These are phyloP conservation scores for Sesamia inferens DNA, from an alignment of 2,888 invertebrate genomes.

Conservation along the genomic window DNA sequence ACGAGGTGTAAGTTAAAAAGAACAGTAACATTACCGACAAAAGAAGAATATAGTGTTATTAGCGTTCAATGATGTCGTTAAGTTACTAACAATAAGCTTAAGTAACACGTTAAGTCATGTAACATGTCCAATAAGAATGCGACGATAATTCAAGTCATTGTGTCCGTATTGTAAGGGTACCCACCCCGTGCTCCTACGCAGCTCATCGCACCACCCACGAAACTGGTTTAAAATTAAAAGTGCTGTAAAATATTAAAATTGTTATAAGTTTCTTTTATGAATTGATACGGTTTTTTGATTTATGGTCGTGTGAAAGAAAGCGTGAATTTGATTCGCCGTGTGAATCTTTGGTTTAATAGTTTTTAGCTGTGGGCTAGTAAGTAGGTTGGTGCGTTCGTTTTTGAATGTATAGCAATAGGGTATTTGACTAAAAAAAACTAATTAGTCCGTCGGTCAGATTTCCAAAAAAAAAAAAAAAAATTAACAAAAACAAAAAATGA, in stretches of 20 bases:
- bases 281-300: conserved; percentile 34
- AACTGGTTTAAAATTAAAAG: conserved; percentile 57
- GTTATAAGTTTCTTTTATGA: conserved; percentile 17
- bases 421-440: no score
- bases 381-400: not conserved
- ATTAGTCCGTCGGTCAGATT: no score
- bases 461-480: no score
- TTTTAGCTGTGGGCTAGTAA: not conserved
- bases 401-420: not conserved
- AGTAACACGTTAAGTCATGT: conserved; percentile 72
- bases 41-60: conserved; percentile 61
- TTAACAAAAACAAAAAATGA: no score
- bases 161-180: conserved; percentile 60
- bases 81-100: conserved; percentile 68
- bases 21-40: conserved; percentile 34
- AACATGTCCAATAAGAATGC: conserved; percentile 71
- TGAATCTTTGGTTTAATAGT: not conserved
- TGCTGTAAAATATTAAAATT: conserved; percentile 31
- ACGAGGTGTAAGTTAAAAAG: conserved; percentile 34
- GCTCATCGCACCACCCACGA: conserved; percentile 62
- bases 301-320: conserved; percentile 1
- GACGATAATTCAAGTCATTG: conserved; percentile 66
- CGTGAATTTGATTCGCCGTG: conserved; percentile 24
- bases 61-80: conserved; percentile 67
- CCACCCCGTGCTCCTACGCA: conserved; percentile 55